Evolutionary conservation across 37 sponge, comb jelly and placozoan species (phyloP).

Genomic region (Tethya wilhelma): DNA sequence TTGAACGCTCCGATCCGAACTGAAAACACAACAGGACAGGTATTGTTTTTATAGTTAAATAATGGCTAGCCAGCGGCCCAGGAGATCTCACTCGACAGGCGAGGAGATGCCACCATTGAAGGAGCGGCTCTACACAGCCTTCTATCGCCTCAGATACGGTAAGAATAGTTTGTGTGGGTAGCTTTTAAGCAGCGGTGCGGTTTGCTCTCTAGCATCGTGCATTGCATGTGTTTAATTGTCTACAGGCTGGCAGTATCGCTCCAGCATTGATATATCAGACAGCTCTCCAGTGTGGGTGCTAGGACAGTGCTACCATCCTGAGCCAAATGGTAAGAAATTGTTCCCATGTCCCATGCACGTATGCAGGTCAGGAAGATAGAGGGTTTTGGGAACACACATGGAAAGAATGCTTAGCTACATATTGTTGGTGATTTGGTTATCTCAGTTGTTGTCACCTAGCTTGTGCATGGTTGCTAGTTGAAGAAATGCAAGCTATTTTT

Average conservation of each 20-base stretch:
- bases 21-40: too few relatives aligned
- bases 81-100: background rate
- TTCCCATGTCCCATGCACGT: background rate
- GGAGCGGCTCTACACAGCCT: conserved; percentile 42
- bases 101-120: conserved; percentile 21
- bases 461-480: too few relatives aligned
- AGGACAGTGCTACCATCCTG: conserved; percentile 49
- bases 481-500: too few relatives aligned
- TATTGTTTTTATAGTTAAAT: too few relatives aligned
- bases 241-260: conserved; percentile 63
- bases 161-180: conserved; percentile 19
- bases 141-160: conserved; percentile 63
- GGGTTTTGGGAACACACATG: too few relatives aligned
- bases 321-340: background rate
- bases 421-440: too few relatives aligned
- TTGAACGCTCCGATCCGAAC: too few relatives aligned
- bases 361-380: too few relatives aligned
- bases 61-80: background rate
- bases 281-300: conserved; percentile 52
- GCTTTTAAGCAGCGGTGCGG: too few relatives aligned
- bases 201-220: background rate
- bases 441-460: too few relatives aligned
- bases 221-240: background rate
- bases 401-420: too few relatives aligned
- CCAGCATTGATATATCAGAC: conserved; percentile 37